phyloP scores from a whole-genome alignment of 92 coral and sea anemone genomes.

The Umimayanthus chanpuru region DNA sequence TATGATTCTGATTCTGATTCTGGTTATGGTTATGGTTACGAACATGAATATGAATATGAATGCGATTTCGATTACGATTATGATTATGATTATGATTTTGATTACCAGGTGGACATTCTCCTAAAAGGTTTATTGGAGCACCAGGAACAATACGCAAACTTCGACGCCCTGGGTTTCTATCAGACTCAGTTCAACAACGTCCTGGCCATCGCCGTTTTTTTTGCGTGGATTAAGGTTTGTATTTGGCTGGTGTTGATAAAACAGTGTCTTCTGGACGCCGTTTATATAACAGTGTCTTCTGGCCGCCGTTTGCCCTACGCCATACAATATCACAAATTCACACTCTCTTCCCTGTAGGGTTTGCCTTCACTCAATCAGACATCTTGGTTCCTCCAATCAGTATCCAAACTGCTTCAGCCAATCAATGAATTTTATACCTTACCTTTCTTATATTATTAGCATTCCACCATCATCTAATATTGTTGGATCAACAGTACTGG shows the following conservation, averaged over 20 bases:
- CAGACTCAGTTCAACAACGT: slow-evolving; percentile 98
- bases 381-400: too few species aligned
- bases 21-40: not conserved
- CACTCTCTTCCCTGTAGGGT: too few species aligned
- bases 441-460: too few species aligned
- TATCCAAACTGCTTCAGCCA: too few species aligned
- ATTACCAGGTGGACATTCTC: slow-evolving; percentile 55
- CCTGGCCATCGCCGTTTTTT: slow-evolving; percentile 96
- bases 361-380: not conserved
- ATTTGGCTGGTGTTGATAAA: not conserved
- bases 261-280: not conserved
- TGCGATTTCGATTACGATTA: too few species aligned
- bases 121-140: slow-evolving; percentile 67
- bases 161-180: slow-evolving; percentile 93
- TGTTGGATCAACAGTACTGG: too few species aligned
- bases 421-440: too few species aligned
- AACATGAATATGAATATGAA: too few species aligned
- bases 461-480: too few species aligned
- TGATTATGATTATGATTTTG: not conserved
- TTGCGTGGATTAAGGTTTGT: slow-evolving; percentile 98
- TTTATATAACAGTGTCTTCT: not conserved
- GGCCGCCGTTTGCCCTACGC: not conserved
- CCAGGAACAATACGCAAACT: slow-evolving; percentile 92
- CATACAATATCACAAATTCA: not conserved
- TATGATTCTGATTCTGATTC: not conserved